A percentile compares a stretch with the other conserved stretches of the same genome.
These are phyloP conservation scores for Sialia sialis DNA, from an alignment of 2,113 vertebrate genomes.

Conservation along the genomic window DNA sequence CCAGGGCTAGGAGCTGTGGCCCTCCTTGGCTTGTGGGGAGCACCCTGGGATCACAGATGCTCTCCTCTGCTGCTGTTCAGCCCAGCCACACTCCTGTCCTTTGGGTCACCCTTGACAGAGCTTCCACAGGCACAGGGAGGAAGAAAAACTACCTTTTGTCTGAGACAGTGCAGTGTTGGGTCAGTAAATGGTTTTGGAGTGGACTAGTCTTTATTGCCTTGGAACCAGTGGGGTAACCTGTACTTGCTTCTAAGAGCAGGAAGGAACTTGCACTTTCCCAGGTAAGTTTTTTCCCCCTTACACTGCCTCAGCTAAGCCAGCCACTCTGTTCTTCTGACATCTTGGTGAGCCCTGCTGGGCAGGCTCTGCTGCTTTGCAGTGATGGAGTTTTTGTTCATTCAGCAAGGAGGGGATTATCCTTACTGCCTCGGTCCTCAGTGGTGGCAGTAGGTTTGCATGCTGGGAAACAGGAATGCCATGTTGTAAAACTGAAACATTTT, in stretches of 20 bases:
- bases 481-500: not conserved
- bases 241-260: not conserved
- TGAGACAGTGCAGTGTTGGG: not conserved
- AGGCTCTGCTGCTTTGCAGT: not conserved
- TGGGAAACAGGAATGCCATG: not conserved
- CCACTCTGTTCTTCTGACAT: not conserved
- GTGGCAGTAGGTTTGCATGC: not conserved
- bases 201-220: not conserved
- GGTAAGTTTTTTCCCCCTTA: not conserved
- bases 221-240: not conserved
- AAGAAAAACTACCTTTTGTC: not conserved
- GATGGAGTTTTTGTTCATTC: not conserved
- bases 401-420: not conserved
- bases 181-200: not conserved
- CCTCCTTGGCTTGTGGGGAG: not conserved
- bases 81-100: rapidly evolving
- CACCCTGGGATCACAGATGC: not conserved
- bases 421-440: not conserved
- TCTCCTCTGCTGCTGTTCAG: not conserved
- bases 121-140: not conserved
- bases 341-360: not conserved
- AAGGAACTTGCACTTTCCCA: not conserved
- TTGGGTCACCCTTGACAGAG: not conserved
- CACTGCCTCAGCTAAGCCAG: not conserved
- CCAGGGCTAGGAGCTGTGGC: not conserved